phyloP scores from a whole-genome alignment of 2,797 vertebrate species.

The Sebastes alutus region DNA sequence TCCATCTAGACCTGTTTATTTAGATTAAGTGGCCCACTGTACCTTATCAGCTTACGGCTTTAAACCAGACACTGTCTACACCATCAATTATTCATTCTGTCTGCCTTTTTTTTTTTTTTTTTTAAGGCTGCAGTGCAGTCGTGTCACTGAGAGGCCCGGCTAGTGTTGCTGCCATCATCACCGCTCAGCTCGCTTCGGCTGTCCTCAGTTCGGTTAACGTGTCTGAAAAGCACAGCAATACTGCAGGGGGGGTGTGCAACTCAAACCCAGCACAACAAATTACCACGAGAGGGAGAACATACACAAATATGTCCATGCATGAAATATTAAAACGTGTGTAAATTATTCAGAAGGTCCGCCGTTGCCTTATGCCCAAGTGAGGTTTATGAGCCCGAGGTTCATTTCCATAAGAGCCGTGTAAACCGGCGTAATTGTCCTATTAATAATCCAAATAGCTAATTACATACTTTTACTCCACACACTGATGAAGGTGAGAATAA shows the following conservation, averaged over 20 bases:
- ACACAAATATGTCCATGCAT: constrained; percentile 72
- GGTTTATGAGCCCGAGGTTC: constrained; percentile 67
- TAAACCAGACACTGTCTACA: constrained; percentile 59
- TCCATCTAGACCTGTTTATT: constrained; percentile 63
- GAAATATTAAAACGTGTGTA: constrained; percentile 79
- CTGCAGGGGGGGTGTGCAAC: constrained; percentile 22
- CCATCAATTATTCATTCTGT: constrained; percentile 69
- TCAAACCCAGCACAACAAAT: constrained; percentile 59
- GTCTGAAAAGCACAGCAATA: constrained; percentile 38
- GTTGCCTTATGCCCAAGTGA: constrained; percentile 62
- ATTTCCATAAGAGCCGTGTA: constrained; percentile 76
- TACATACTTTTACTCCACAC: constrained; percentile 69
- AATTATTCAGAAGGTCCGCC: constrained; percentile 78
- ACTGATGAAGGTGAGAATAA: constrained; percentile 68
- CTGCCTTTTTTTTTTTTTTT: constrained; percentile 6
- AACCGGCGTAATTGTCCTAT: constrained; percentile 76
- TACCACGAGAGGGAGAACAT: constrained; percentile 58
- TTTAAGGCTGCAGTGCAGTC: constrained; percentile 5
- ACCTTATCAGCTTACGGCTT: constrained; percentile 60
- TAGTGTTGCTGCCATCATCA: constrained; percentile 25
- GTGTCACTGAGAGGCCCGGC: constrained; percentile 26
- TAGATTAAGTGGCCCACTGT: constrained; percentile 58
- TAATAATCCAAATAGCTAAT: constrained; percentile 80
- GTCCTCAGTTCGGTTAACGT: constrained; percentile 17
- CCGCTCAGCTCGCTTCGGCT: constrained; percentile 18